A percentile compares a stretch with the other conserved stretches of the same genome.
Conservation (phyloP, 92 coral and sea anemone genomes). For the Anthopleura xanthogrammica region DNA sequence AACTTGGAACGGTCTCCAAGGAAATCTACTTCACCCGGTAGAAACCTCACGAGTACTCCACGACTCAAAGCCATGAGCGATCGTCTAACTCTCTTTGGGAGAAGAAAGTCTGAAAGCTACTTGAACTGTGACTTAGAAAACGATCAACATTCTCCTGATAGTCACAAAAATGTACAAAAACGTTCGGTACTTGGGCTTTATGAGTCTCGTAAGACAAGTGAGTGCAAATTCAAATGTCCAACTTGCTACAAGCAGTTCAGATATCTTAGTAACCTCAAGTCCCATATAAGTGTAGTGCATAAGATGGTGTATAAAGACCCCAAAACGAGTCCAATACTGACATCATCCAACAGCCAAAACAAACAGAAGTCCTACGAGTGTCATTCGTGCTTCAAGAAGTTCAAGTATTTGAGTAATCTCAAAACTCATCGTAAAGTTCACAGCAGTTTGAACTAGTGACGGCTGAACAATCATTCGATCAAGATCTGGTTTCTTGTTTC, state of each 20-base stretch:
- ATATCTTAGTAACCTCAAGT: conserved; percentile 75
- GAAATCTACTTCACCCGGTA: conserved; percentile 1
- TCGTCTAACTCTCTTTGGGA: conserved; percentile 16
- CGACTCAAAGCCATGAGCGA: conserved; percentile 40
- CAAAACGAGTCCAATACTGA: conserved; percentile 15
- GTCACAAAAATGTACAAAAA: conserved; percentile 9
- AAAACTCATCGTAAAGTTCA: conserved; percentile 80
- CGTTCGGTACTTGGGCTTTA: conserved; percentile 10
- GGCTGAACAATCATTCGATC: not conserved
- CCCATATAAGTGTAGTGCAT: conserved; percentile 73
- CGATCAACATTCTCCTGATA: not conserved
- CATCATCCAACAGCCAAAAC: not conserved
- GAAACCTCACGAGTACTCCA: conserved; percentile 33
- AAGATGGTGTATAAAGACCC: conserved; percentile 39
- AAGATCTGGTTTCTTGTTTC: not conserved
- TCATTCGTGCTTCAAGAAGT: conserved; percentile 69
- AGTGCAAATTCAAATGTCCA: conserved; percentile 41
- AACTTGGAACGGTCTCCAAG: conserved; percentile 30
- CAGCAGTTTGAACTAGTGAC: conserved; percentile 29
- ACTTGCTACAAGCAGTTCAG: conserved; percentile 70
- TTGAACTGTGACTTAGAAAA: not conserved
- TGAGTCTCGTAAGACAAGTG: conserved; percentile 7
- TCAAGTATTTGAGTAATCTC: conserved; percentile 74
- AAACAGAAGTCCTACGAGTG: conserved; percentile 47
- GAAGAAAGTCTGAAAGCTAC: not conserved